Percentiles rank a stretch among this genome's conserved stretches.
Conservation (phyloP, 2,888 invertebrate species). For the Lasioglossum morio region DNA sequence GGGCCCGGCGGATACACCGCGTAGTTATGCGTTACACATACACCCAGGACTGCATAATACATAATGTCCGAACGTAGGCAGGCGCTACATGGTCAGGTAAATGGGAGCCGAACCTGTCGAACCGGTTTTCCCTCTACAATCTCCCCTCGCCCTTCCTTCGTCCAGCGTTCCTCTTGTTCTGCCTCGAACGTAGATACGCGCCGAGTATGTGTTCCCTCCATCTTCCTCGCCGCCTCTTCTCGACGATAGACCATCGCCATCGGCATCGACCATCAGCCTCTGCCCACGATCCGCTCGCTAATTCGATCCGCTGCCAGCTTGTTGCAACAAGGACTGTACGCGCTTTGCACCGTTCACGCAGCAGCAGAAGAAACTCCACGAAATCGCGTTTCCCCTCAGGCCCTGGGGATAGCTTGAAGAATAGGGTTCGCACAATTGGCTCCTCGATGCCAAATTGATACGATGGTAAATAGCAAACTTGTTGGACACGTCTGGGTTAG, state of each 20-base stretch:
- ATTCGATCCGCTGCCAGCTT: constrained; percentile 12
- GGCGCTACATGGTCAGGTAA: constrained; percentile 81
- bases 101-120: constrained; percentile 82
- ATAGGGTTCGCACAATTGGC: background rate
- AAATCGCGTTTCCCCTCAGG: background rate
- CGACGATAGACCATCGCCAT: constrained; percentile 60
- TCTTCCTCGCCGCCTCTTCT: constrained; percentile 48
- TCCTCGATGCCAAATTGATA: background rate
- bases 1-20: constrained; percentile 72
- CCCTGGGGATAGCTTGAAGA: background rate
- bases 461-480: background rate
- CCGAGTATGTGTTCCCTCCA: constrained; percentile 28
- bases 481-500: too few species aligned
- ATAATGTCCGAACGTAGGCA: constrained; percentile 76
- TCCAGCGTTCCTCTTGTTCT: constrained; percentile 37
- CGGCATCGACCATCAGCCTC: constrained; percentile 64
- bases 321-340: background rate
- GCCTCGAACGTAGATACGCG: constrained; percentile 43
- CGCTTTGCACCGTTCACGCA: background rate
- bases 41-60: constrained; percentile 74
- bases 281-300: constrained; percentile 46
- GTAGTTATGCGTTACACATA: constrained; percentile 81
- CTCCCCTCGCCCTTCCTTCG: constrained; percentile 15
- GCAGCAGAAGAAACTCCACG: background rate
- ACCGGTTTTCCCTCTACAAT: constrained; percentile 79